Percentiles rank a stretch among this genome's conserved stretches.
These are phyloP conservation scores for Drosophila monieri DNA, from an alignment of 2,888 invertebrate genomes.

Conservation along the genomic window DNA sequence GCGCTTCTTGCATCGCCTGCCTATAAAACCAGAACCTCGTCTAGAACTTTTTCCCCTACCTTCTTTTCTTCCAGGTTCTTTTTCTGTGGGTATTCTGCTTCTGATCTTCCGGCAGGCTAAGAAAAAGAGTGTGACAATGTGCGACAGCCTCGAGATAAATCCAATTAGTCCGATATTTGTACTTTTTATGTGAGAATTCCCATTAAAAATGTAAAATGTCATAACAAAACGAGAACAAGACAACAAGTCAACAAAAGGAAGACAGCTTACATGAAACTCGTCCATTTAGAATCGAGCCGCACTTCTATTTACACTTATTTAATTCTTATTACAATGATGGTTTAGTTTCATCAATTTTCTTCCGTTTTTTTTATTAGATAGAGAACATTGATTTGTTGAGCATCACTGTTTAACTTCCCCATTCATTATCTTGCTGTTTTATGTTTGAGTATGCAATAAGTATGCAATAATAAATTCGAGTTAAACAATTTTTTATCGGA, in stretches of 20 bases:
- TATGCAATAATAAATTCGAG: too few relatives aligned
- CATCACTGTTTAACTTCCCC: too few relatives aligned
- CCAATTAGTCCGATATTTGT: conserved; percentile 84
- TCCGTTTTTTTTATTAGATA: too few relatives aligned
- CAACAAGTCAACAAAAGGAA: conserved; percentile 61
- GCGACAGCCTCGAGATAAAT: conserved; percentile 82
- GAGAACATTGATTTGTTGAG: too few relatives aligned
- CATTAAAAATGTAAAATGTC: conserved; percentile 81
- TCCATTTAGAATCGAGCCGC: conserved; percentile 18
- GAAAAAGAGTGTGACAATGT: conserved; percentile 77
- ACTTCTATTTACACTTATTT: conserved; percentile 24
- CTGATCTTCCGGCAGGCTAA: conserved; percentile 68
- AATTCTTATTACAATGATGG: too few relatives aligned
- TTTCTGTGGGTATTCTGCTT: conserved; percentile 47
- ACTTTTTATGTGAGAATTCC: conserved; percentile 83
- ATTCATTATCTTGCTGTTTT: too few relatives aligned
- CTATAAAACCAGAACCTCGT: conserved; percentile 49
- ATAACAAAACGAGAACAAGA: conserved; percentile 73
- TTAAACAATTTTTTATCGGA: too few relatives aligned
- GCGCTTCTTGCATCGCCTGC: conserved; percentile 2
- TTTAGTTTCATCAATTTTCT: too few relatives aligned
- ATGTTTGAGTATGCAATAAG: too few relatives aligned
- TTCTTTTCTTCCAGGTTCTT: neutral
- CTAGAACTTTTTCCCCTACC: conserved; percentile 23
- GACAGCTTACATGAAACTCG: conserved; percentile 44